A percentile compares a stretch with the other conserved stretches of the same genome.
Conservation (phyloP, 2,797 vertebrate species). For the Aeoliscus strigatus region DNA sequence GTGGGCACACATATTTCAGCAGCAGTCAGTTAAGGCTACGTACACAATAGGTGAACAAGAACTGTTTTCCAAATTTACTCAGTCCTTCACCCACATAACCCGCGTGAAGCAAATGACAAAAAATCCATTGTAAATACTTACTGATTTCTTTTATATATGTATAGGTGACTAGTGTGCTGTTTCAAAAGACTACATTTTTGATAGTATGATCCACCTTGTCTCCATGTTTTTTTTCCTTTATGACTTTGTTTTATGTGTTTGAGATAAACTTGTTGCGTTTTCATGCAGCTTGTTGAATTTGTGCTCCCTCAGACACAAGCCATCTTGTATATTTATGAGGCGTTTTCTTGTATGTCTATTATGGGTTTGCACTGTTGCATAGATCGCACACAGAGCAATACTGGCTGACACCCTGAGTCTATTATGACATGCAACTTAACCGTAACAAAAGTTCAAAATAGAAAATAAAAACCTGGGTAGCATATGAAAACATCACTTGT, state of each 20-base stretch:
- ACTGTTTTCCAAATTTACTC: constrained; percentile 44
- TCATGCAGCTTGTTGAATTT: constrained; percentile 45
- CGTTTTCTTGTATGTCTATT: constrained; percentile 57
- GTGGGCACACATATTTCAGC: constrained; percentile 54
- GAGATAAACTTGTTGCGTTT: constrained; percentile 54
- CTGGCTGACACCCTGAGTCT: constrained; percentile 48
- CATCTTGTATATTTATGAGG: constrained; percentile 64
- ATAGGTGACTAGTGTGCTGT: constrained; percentile 79
- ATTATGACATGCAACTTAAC: constrained; percentile 56
- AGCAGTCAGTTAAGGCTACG: constrained; percentile 55
- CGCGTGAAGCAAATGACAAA: constrained; percentile 49
- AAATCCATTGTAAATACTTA: constrained; percentile 77
- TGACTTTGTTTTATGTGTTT: constrained; percentile 52
- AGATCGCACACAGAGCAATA: constrained; percentile 68
- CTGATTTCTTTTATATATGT: constrained; percentile 73
- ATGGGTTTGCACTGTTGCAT: constrained; percentile 50
- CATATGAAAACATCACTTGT: constrained; percentile 62
- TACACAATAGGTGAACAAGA: too few relatives aligned
- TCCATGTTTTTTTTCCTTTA: constrained; percentile 40
- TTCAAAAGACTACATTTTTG: constrained; percentile 69
- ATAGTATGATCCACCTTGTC: constrained; percentile 68
- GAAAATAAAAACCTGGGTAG: constrained; percentile 71
- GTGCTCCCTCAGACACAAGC: constrained; percentile 52
- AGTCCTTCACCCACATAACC: constrained; percentile 50
- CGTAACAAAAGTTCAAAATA: constrained; percentile 54